Conservation (phyloP, 2,797 vertebrate genomes). For the Eleutherodactylus coqui region DNA sequence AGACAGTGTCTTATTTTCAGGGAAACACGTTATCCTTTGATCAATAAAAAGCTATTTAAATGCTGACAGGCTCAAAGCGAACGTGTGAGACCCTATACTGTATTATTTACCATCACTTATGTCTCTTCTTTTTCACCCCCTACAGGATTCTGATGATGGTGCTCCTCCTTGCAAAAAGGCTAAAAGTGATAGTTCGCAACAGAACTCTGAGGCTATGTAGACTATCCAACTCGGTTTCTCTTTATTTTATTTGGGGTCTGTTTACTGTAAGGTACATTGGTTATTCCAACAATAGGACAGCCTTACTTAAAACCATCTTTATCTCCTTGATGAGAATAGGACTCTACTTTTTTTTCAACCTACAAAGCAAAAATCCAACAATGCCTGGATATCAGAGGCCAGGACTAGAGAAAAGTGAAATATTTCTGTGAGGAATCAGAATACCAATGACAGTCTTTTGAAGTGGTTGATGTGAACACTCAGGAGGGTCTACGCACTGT, state of each 20-base stretch:
- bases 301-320: conserved; percentile 70
- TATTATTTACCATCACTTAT: neutral
- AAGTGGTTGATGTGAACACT: conserved; percentile 78
- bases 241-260: conserved; percentile 69
- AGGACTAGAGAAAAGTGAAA: conserved; percentile 78
- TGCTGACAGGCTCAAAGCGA: neutral
- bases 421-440: conserved; percentile 78
- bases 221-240: conserved; percentile 63
- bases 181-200: conserved; percentile 87
- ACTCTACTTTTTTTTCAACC: conserved; percentile 76
- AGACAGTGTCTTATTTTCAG: too few species aligned
- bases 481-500: conserved; percentile 95
- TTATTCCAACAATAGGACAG: conserved; percentile 75
- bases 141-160: conserved; percentile 90
- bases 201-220: conserved; percentile 92
- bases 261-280: conserved; percentile 77
- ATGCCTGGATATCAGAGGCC: conserved; percentile 73
- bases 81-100: neutral
- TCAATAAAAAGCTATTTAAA: too few species aligned
- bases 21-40: too few species aligned
- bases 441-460: conserved; percentile 76
- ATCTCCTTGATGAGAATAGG: conserved; percentile 76
- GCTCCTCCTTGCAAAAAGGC: conserved; percentile 90
- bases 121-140: neutral
- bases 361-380: conserved; percentile 81